Evolutionary conservation across 2,888 invertebrate species (phyloP), one percentile per base, ranked within the genome.

Genomic region (Syrista parreyssii): DNA sequence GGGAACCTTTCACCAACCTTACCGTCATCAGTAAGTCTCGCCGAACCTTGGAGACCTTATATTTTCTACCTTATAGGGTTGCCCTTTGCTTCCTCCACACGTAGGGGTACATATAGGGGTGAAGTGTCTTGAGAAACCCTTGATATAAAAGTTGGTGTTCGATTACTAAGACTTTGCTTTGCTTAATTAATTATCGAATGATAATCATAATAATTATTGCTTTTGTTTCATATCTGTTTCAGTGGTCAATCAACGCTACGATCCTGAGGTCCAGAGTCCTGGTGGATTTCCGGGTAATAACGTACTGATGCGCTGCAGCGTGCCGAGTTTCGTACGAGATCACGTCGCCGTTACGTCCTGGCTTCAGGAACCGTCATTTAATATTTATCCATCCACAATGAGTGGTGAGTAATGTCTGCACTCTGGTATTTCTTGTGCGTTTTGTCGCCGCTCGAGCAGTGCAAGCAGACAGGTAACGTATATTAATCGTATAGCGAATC

Each of bases 251-350:
- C 93, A 93, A 82, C 92, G 92, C 78, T 93, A 93, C 86, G 93
- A 93, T 83, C 93, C 93, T 79, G 93, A 93, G 91, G 93, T 93
- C 76, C 93, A 93, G 89, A 93, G 93, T 90, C 93, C 93, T 68
- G 93, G 93, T 80, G 93, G 93, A 83, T 93, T 93, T 88, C 91
- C 92, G 80, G 93, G 93, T 79, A 92, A 93, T 87, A 93, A 93
- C 88, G 93, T 93, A 76, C 88, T 93, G 80, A 92, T 93, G 85
- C 93, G 93, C 82, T 93, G 93, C 89, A 93, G 92, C 84, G 93
- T 93, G 81, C 93, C 93, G 73, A 92, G 93, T 74, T 93, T 93
- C 86, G 93, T 93, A 32, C 93, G 93, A 84, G 93, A 93, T 81
- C 93, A 93, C 87, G 93, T 93, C 75, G 92, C 92, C 74, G 93